phyloP scores from a whole-genome alignment of 2,797 vertebrate species.

The Clarias fuscus region DNA sequence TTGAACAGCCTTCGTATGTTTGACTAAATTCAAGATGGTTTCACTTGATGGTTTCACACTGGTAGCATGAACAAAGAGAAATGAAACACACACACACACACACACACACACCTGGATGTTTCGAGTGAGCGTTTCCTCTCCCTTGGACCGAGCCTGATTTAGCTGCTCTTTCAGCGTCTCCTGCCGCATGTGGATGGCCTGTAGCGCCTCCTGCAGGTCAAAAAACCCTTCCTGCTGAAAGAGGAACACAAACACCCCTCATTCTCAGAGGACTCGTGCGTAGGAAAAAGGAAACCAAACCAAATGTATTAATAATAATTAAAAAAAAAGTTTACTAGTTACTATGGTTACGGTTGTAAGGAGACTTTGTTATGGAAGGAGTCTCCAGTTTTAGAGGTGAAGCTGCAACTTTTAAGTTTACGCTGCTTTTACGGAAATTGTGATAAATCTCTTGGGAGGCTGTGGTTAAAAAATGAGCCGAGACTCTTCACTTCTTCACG shows the following conservation, averaged over 20 bases:
- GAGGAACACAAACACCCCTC: not conserved
- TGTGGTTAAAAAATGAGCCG: too few relatives aligned
- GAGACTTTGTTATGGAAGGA: not conserved
- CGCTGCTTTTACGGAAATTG: not conserved
- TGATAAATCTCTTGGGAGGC: not conserved
- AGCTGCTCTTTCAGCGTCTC: constrained; percentile 86
- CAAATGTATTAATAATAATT: too few relatives aligned
- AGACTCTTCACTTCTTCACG: not conserved
- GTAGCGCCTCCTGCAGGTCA: constrained; percentile 92
- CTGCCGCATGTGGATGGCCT: constrained; percentile 88
- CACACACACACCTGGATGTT: constrained; percentile 83
- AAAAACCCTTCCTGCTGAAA: constrained; percentile 87
- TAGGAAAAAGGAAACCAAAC: too few relatives aligned
- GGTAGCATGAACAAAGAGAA: too few relatives aligned
- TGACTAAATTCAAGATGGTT: too few relatives aligned
- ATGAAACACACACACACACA: not conserved
- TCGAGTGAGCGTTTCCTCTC: constrained; percentile 82
- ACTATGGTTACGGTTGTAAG: not conserved
- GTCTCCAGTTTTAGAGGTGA: not conserved
- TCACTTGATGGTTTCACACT: too few relatives aligned
- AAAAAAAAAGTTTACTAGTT: not conserved
- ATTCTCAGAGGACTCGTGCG: not conserved
- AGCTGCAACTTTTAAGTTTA: not conserved
- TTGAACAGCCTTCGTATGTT: too few relatives aligned
- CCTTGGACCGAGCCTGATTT: constrained; percentile 88